These are phyloP conservation scores for Dynastes grantii DNA, from an alignment of 2,888 invertebrate genomes.

Conservation along the genomic window DNA sequence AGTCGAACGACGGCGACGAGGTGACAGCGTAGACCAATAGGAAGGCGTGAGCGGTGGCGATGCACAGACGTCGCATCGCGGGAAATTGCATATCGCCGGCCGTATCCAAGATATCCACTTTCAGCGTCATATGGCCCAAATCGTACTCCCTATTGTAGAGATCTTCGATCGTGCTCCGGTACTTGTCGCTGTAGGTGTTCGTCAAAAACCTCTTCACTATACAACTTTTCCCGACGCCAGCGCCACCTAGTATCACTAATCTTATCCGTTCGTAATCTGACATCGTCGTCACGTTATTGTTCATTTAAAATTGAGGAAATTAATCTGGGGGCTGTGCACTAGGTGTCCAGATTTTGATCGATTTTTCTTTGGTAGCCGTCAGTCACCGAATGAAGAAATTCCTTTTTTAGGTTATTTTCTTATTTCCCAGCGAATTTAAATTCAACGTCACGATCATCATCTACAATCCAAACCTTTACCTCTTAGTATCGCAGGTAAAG, in stretches of 20 bases:
- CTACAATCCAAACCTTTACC: constrained; percentile 20
- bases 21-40: constrained; percentile 89
- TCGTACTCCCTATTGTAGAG: constrained; percentile 89
- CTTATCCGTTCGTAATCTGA: constrained; percentile 85
- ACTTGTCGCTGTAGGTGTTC: constrained; percentile 85
- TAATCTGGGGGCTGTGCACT: neutral
- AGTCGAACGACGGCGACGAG: constrained; percentile 81
- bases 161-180: constrained; percentile 91
- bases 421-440: constrained; percentile 5
- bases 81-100: constrained; percentile 92
- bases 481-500: constrained; percentile 16
- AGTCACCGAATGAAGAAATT: neutral
- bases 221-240: constrained; percentile 89
- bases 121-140: constrained; percentile 81
- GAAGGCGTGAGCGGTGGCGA: constrained; percentile 91
- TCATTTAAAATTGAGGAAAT: constrained; percentile 59
- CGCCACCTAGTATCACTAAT: constrained; percentile 87
- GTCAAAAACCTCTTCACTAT: constrained; percentile 87
- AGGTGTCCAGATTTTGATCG: constrained; percentile 3
- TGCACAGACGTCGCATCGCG: constrained; percentile 90
- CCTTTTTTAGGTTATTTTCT: neutral
- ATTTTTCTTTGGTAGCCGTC: constrained; percentile 8
- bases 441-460: constrained; percentile 13
- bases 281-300: constrained; percentile 73
- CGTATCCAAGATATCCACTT: constrained; percentile 87